Base-by-base conservation (phyloP, 2,113 vertebrate species). In the Hippocampus zosterae region DNA sequence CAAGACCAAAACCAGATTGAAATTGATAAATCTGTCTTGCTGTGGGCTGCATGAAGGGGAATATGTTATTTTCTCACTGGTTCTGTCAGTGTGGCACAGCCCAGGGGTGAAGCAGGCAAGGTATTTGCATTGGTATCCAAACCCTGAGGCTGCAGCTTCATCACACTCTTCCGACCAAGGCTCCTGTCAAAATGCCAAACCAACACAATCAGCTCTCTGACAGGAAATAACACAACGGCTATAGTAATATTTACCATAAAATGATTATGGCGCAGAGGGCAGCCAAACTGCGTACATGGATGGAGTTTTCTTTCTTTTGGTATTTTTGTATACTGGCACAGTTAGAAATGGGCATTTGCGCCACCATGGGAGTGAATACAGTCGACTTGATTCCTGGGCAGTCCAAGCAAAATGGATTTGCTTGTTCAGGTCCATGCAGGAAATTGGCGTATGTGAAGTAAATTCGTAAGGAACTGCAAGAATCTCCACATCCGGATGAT, bases 1-100 rank as follows among this genome's bases (percentile, higher is more conserved):
- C 80, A 68, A 56, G 46, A 75, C 72, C 72, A 61, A 75, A 79
- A 68, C 72, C 68, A 33, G 68, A 59, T 55, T 68, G 76, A 79
- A 67, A 55, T 69, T 84, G 84, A 87, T 80, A 44, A 82, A 87
- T 85, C 80, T 63, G 67, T 83, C 72, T 81, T 0, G 68, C 83
- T 79, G 61, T 64, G 72, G 66, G 76, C 70, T 63, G 71, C 48
- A 76, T 70, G 13, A 50, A 53, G 63, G 44, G 65, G 72, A 40
- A 57, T 77, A 69, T 70, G 73, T 69, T 81, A 83, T 84, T 84
- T 85, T 76, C 77, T 69, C 69, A 72, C 57, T n/a, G 50, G 37
- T 62, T 69, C 75, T 84, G 82, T 86, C 79, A 82, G 78, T 25
- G 0, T 25, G 6, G 25, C 48, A 2, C 10, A 18, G 76, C 81